These are phyloP conservation scores for Brachypteracias leptosomus DNA, from an alignment of 2,113 vertebrate species.

Conservation along the genomic window DNA sequence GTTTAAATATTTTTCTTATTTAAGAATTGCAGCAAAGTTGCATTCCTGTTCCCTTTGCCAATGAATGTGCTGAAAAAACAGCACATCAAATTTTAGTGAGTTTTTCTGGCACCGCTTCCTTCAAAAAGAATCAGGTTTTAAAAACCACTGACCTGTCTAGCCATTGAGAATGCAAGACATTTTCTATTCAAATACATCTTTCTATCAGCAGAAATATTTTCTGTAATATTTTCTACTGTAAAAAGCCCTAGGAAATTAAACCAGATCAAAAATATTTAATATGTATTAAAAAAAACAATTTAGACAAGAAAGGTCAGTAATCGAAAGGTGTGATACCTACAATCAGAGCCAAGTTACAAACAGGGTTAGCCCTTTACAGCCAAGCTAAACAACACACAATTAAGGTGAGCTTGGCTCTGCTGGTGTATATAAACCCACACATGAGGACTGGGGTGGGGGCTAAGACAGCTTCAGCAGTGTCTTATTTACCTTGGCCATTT, in stretches of 20 bases:
- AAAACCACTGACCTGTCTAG: background rate
- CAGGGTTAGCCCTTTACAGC: background rate
- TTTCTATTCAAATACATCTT: background rate
- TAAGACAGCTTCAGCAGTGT: constrained; percentile 1
- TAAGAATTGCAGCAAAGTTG: background rate
- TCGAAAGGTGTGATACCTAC: constrained; percentile 30
- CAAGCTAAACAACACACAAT: constrained; percentile 44
- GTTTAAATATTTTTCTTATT: constrained; percentile 18
- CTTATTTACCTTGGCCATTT: constrained; percentile 59
- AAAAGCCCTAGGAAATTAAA: constrained; percentile 43
- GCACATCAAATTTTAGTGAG: background rate
- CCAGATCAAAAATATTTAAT: constrained; percentile 36
- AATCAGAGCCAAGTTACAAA: background rate
- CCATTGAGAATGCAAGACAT: background rate
- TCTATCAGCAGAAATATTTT: constrained; percentile 31
- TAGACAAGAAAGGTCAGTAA: constrained; percentile 48
- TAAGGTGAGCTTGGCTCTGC: constrained; percentile 16
- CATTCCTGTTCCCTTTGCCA: background rate
- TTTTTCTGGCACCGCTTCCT: background rate
- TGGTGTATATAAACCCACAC: background rate
- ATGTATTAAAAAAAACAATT: constrained; percentile 19
- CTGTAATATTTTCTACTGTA: constrained; percentile 16
- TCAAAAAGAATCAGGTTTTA: background rate
- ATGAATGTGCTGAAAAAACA: background rate
- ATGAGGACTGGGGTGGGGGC: background rate